Base-by-base conservation (phyloP, 2,797 vertebrate species). In the Australoheros facetus region DNA sequence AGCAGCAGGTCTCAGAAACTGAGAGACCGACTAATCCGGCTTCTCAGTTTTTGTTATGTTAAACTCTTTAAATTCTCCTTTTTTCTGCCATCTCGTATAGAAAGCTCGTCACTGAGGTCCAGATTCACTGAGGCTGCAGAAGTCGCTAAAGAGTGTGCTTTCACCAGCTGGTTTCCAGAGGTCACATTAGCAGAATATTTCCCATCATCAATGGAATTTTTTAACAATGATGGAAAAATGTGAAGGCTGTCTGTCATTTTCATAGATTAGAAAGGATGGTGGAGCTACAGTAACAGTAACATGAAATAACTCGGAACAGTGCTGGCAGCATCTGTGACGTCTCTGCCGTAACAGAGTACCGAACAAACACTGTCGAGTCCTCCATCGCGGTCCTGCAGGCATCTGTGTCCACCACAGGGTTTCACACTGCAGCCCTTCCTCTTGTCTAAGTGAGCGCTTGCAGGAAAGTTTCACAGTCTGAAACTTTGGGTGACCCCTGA, bases 111-210 rank as follows among this genome's bases (percentile, higher is more conserved):
- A 3, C 54, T 4, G 1, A 53, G 32, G 32, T 14, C 16, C 73
- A 54, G 73, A 55, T 39, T 62, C 6, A 0, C 58, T 0, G 73
- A 53, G 51, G 23, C 23, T 28, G 42, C 28, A 17, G 48, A 64
- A 1, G 60, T 66, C 39, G 0, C 39, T 26, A 13, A 45, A 23
- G 2, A 1, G 0, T 13, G 14, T 0, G 23, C 9, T 66, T 64
- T 45, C 60, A 45, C 17, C 39, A 30, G 62, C 64, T 30, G 64
- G 0, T 32, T 51, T 51, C 45, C 64, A 69, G 42, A 69, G 26
- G 64, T 51, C 62, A 0, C 42, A 9, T 45, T 48, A 28, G 19
- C 62, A 7, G 42, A 69, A 69, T 48, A 19, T 66, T 66, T 28
- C 23, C 23, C 39, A 1, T 66, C 39, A 0, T 28, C 39, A 12